These are phyloP conservation scores for Epistrophe eligans DNA, from an alignment of 2,888 invertebrate species.

Conservation along the genomic window DNA sequence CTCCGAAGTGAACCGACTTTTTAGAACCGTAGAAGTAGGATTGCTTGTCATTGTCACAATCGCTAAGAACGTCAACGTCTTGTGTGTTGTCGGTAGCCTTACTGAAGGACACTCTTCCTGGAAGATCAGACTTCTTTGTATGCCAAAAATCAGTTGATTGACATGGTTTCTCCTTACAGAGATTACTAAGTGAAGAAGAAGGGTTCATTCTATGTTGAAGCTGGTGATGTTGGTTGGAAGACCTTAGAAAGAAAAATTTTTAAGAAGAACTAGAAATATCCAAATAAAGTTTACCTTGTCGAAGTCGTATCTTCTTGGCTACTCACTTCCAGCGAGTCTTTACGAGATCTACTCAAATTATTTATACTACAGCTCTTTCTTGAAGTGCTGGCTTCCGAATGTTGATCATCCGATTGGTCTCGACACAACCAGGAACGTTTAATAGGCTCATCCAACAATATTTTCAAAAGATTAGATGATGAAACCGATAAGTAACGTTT, in stretches of 20 bases:
- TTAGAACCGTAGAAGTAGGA: constrained; percentile 78
- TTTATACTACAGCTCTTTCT: constrained; percentile 75
- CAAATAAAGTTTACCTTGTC: constrained; percentile 22
- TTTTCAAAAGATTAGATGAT: constrained; percentile 82
- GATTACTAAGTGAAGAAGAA: constrained; percentile 34
- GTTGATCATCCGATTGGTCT: constrained; percentile 79
- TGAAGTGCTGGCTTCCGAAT: constrained; percentile 77
- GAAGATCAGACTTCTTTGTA: constrained; percentile 80
- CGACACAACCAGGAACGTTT: constrained; percentile 85
- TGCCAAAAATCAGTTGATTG: constrained; percentile 61
- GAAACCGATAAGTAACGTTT: constrained; percentile 79
- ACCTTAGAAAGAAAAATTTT: neutral
- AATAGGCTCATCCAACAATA: constrained; percentile 83
- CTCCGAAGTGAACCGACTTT: constrained; percentile 82
- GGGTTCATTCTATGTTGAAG: constrained; percentile 52
- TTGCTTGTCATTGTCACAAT: constrained; percentile 82
- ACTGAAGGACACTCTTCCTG: constrained; percentile 83
- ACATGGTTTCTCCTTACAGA: constrained; percentile 51
- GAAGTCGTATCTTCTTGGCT: constrained; percentile 78
- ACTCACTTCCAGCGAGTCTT: constrained; percentile 71
- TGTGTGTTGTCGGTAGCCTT: constrained; percentile 78
- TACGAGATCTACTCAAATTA: constrained; percentile 74
- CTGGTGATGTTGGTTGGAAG: constrained; percentile 44
- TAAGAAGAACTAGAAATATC: neutral
- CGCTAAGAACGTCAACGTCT: constrained; percentile 80